Percentiles rank a stretch among this genome's conserved stretches.
phyloP scores from a whole-genome alignment of 2,113 vertebrate genomes.

The Nycticryphes semicollaris region DNA sequence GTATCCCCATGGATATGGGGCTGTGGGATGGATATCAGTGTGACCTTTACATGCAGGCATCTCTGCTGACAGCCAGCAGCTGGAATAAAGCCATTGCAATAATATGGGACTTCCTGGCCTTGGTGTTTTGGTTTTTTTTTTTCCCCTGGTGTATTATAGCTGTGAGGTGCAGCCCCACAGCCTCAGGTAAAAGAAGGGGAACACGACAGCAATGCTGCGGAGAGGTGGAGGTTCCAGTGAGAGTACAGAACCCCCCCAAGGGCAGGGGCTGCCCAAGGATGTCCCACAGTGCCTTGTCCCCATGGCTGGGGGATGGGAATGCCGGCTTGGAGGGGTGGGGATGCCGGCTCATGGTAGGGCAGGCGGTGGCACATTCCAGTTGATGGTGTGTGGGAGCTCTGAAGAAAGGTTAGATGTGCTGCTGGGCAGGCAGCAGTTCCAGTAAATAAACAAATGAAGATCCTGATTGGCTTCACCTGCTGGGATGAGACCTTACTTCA shows the following conservation, averaged over 20 bases:
- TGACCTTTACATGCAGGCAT: rapidly evolving
- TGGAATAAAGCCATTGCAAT: neutral
- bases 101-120: neutral
- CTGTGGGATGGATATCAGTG: rapidly evolving
- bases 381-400: rapidly evolving
- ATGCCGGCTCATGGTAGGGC: neutral
- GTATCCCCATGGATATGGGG: rapidly evolving
- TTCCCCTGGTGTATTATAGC: rapidly evolving
- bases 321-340: rapidly evolving
- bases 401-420: neutral
- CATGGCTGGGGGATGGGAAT: rapidly evolving
- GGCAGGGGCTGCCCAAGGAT: neutral
- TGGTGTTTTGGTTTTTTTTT: neutral
- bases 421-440: neutral
- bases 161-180: neutral
- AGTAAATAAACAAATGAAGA: neutral
- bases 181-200: neutral
- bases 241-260: rapidly evolving
- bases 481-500: rapidly evolving
- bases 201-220: neutral
- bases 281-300: rapidly evolving
- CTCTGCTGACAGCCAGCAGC: neutral
- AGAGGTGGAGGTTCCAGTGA: neutral
- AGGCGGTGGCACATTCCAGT: rapidly evolving
- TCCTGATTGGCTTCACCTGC: neutral